Conservation (phyloP, 2,888 invertebrate genomes). For the Prostheceraeus crozeri region DNA sequence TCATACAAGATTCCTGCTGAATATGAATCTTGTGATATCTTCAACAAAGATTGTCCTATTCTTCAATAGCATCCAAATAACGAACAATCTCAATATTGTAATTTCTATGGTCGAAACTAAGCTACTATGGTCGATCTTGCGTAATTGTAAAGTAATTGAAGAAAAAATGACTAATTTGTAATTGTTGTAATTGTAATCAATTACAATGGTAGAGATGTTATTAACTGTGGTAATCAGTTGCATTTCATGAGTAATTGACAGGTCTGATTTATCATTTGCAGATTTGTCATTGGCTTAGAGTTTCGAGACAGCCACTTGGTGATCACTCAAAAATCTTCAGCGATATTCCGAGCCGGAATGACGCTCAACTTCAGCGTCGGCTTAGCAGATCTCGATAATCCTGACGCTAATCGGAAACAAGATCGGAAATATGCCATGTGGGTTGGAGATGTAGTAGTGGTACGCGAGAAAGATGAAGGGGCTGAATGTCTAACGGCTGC, state of each 20-base stretch:
- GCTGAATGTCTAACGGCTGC: slow-evolving; percentile 13
- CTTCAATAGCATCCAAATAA: too few species aligned
- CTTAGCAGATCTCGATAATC: slow-evolving; percentile 71
- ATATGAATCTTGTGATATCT: too few species aligned
- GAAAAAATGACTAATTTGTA: background rate
- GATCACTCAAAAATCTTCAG: slow-evolving; percentile 78
- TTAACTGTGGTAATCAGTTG: background rate
- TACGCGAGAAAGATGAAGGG: slow-evolving; percentile 60
- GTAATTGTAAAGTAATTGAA: background rate
- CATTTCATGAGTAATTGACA: too few species aligned
- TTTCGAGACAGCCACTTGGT: slow-evolving; percentile 88
- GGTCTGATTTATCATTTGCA: slow-evolving; percentile 52
- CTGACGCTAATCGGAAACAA: slow-evolving; percentile 65
- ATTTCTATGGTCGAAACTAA: too few species aligned
- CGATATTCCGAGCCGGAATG: slow-evolving; percentile 77
- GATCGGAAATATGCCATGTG: slow-evolving; percentile 82
- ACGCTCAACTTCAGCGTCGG: slow-evolving; percentile 91
- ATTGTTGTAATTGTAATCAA: slow-evolving; percentile 29
- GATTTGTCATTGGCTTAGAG: slow-evolving; percentile 93
- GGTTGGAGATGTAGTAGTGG: slow-evolving; percentile 90
- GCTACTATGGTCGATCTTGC: too few species aligned
- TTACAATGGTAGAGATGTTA: slow-evolving; percentile 1
- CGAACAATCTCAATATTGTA: too few species aligned
- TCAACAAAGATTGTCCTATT: too few species aligned
- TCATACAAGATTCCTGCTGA: too few species aligned